Evolutionary conservation across 2,888 invertebrate species (phyloP).

Genomic region (Crocallis elinguaria): DNA sequence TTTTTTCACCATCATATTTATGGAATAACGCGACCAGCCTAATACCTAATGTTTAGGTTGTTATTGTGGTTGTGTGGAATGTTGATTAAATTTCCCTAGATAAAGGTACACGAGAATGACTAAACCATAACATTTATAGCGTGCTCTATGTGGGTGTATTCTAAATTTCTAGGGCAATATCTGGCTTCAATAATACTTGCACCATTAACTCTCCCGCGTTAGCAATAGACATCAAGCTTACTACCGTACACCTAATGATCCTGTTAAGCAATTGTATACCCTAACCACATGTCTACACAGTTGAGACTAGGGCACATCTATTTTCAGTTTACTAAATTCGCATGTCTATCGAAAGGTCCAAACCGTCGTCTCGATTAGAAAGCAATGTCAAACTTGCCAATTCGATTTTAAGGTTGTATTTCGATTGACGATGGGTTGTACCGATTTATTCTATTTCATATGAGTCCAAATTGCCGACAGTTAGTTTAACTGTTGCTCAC

Average conservation of each 20-base stretch:
- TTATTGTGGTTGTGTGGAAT: neutral
- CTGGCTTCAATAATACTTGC: slow-evolving; percentile 78
- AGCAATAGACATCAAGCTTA: slow-evolving; percentile 63
- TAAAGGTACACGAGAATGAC: slow-evolving; percentile 36
- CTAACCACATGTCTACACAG: slow-evolving; percentile 46
- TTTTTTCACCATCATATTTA: too few relatives aligned
- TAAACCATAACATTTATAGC: slow-evolving; percentile 44
- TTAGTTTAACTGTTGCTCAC: slow-evolving; percentile 77
- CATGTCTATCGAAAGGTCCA: slow-evolving; percentile 10
- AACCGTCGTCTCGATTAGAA: slow-evolving; percentile 1
- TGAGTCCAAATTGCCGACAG: slow-evolving; percentile 72
- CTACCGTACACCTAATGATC: slow-evolving; percentile 46
- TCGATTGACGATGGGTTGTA: slow-evolving; percentile 40
- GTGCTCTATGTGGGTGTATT: slow-evolving; percentile 40
- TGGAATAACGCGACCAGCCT: too few relatives aligned
- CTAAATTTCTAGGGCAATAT: slow-evolving; percentile 64
- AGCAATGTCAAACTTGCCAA: slow-evolving; percentile 23
- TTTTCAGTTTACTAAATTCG: slow-evolving; percentile 21
- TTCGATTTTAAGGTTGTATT: slow-evolving; percentile 13
- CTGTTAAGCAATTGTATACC: slow-evolving; percentile 43
- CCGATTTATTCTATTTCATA: slow-evolving; percentile 73
- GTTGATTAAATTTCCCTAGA: slow-evolving; percentile 24
- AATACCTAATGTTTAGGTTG: neutral
- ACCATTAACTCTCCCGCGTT: slow-evolving; percentile 72
- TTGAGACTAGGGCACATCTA: slow-evolving; percentile 27